Evolutionary conservation across 2,888 invertebrate species (phyloP), one percentile per base, ranked within the genome.

Genomic region (Lissonota sp.): DNA sequence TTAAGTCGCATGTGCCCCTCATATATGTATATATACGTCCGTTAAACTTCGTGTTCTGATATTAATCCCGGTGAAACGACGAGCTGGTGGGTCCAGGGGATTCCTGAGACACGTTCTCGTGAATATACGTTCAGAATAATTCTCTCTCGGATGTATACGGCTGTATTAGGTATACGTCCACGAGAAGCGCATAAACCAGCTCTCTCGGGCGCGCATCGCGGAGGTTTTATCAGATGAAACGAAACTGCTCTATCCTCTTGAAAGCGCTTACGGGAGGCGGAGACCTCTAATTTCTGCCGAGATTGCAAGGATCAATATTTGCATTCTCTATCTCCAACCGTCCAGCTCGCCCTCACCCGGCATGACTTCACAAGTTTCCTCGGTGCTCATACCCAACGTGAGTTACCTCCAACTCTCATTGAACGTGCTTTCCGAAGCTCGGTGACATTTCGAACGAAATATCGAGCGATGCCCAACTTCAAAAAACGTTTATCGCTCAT

Each of bases 241-340:
- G 73, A 74, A 81, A 81, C 77, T 78, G 81, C 74, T 78, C 81
- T 78, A 81, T 81, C 78, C 77, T 74, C 81, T 64, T 78, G 69
- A 81, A 81, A 74, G 64, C 71, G 70, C 67, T 74, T 70, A 70
- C 81, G 44, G 66, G 63, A 70, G 73, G 69, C 67, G 73, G 63
- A 78, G 73, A 74, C 81, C 77, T 81, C 81, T 74, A 81, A 81
- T 81, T 81, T 81, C 81, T 74, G 60, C 55, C 3, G 70, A 74
- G 74, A 81, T 81, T 74, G 81, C 78, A 74, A 81, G 70, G 69
- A 74, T 81, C 81, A 81, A 81, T 81, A 81, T 81, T 81, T 81
- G 81, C 78, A 78, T 81, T 78, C 70, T 74, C 81, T 70, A 70
- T 81, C 73, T 74, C 77, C 62, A 74, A 66, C 70, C 64, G 12